These are phyloP conservation scores for Platycercus adscitus DNA, from an alignment of 2,113 vertebrate species.

Conservation along the genomic window DNA sequence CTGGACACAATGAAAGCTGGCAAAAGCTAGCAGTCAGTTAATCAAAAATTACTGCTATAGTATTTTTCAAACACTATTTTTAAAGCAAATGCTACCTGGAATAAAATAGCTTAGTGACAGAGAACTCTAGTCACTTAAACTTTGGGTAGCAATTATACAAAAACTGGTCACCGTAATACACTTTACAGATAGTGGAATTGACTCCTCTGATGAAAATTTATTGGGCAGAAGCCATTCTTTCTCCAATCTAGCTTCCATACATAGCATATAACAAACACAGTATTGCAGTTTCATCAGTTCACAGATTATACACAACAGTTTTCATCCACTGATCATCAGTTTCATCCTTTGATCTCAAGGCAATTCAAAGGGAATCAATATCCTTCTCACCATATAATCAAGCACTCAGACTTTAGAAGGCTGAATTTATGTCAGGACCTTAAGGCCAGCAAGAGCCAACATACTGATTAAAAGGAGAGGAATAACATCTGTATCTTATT, in stretches of 20 bases:
- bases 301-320: background rate
- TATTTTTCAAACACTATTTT: background rate
- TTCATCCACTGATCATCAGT: background rate
- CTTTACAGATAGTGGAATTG: background rate
- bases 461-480: background rate
- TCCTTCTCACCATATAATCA: background rate
- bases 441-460: background rate
- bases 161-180: background rate
- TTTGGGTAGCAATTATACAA: background rate
- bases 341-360: background rate
- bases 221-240: background rate
- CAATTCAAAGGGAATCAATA: background rate
- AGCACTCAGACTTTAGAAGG: background rate
- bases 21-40: background rate
- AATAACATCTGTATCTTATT: background rate
- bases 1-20: background rate
- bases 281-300: background rate
- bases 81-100: background rate
- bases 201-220: background rate
- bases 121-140: background rate
- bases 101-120: background rate
- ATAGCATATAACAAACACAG: background rate
- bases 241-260: background rate
- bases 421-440: background rate
- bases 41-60: background rate